Evolutionary conservation across 2,113 vertebrate species (phyloP).

Genomic region (Lampris megalopsis): DNA sequence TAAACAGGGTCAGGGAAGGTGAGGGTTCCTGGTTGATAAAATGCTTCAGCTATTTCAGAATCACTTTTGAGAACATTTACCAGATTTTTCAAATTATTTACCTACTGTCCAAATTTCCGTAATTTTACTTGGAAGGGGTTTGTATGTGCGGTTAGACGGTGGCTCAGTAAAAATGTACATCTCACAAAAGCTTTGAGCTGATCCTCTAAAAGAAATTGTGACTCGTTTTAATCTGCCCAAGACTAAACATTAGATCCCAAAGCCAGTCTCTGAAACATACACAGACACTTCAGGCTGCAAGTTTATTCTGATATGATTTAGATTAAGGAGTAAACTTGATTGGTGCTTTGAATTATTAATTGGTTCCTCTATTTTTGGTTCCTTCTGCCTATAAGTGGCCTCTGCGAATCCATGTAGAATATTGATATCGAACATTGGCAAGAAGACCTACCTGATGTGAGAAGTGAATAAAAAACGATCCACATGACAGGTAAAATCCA

Average conservation of each 20-base stretch:
- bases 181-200: background rate
- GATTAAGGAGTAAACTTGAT: background rate
- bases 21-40: slow-evolving; percentile 12
- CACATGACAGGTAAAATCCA: background rate
- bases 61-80: background rate
- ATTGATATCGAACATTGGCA: too few relatives aligned
- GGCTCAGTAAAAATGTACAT: too few relatives aligned
- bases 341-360: background rate
- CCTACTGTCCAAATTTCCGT: background rate
- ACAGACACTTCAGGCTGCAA: background rate
- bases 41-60: slow-evolving; percentile 7
- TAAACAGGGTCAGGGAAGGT: background rate
- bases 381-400: too few relatives aligned
- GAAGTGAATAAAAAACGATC: too few relatives aligned
- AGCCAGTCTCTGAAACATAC: background rate
- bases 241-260: background rate
- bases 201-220: background rate
- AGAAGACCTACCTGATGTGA: too few relatives aligned
- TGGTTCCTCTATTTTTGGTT: background rate
- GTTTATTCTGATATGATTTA: background rate
- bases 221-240: background rate
- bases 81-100: background rate
- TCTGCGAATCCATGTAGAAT: too few relatives aligned
- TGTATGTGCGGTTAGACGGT: background rate
- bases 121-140: background rate